Evolutionary conservation across 2,113 vertebrate genomes (phyloP).

Genomic region (Nestor notabilis): DNA sequence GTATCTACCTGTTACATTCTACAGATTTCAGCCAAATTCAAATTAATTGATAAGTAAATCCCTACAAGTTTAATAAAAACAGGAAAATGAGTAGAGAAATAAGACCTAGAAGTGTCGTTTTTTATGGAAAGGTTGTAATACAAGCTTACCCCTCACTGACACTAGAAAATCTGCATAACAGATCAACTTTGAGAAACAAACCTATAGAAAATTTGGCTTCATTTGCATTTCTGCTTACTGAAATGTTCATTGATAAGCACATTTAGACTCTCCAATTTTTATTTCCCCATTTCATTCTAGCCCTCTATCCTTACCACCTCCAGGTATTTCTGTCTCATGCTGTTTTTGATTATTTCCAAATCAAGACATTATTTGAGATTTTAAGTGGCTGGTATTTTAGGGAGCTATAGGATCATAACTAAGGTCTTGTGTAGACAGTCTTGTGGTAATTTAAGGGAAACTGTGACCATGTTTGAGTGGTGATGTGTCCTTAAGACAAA

Average conservation of each 20-base stretch:
- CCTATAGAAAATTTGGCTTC: background rate
- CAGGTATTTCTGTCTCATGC: background rate
- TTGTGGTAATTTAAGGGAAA: background rate
- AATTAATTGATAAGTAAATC: background rate
- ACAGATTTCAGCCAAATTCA: background rate
- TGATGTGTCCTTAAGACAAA: background rate
- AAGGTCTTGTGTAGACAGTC: background rate
- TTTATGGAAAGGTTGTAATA: background rate
- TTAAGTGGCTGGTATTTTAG: background rate
- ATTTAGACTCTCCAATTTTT: background rate
- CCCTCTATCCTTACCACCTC: background rate
- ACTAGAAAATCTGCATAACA: background rate
- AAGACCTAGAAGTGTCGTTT: background rate
- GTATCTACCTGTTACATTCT: background rate
- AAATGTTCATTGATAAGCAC: background rate
- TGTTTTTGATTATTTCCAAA: background rate
- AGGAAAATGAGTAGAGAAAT: background rate
- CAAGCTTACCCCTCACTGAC: background rate
- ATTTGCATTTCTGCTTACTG: background rate
- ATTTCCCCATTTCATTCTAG: background rate
- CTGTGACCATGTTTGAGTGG: background rate
- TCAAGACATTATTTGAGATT: background rate
- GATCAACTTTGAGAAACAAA: background rate
- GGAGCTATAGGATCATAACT: background rate
- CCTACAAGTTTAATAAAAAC: background rate